phyloP scores from a whole-genome alignment of 2,797 vertebrate species.

The Argyrosomus regius region DNA sequence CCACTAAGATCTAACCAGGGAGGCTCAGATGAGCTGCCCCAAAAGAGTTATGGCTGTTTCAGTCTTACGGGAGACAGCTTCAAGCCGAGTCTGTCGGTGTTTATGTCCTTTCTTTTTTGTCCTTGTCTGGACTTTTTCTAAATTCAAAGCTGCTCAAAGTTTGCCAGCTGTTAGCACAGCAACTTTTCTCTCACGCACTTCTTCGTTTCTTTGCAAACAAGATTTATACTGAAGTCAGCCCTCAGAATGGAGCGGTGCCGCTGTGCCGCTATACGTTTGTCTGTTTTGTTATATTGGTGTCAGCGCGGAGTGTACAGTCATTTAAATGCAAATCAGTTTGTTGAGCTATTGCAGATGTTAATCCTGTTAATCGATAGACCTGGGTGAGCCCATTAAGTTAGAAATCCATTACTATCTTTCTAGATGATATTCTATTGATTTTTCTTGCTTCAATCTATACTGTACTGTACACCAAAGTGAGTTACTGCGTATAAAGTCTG shows the following conservation, averaged over 20 bases:
- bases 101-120: constrained; percentile 75
- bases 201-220: constrained; percentile 6
- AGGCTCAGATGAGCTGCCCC: constrained; percentile 95
- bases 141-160: constrained; percentile 83
- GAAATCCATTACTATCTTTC: constrained; percentile 86
- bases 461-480: constrained; percentile 75
- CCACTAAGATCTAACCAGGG: constrained; percentile 87
- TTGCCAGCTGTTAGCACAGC: constrained; percentile 80
- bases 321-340: constrained; percentile 85
- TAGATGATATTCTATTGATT: constrained; percentile 84
- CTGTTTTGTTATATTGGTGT: constrained; percentile 82
- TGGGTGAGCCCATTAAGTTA: constrained; percentile 82
- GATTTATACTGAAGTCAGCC: constrained; percentile 48
- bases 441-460: constrained; percentile 63
- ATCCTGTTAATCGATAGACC: constrained; percentile 83
- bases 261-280: constrained; percentile 45
- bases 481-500: constrained; percentile 80
- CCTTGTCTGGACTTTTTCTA: constrained; percentile 63
- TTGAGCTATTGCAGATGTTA: constrained; percentile 83
- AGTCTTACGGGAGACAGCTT: constrained; percentile 93
- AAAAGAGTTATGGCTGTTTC: constrained; percentile 96
- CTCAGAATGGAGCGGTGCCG: constrained; percentile 35
- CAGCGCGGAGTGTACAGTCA: constrained; percentile 70
- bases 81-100: constrained; percentile 75
- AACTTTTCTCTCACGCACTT: constrained; percentile 47